phyloP scores from a whole-genome alignment of 2,888 invertebrate genomes.

The Archaeoteleia sp. region DNA sequence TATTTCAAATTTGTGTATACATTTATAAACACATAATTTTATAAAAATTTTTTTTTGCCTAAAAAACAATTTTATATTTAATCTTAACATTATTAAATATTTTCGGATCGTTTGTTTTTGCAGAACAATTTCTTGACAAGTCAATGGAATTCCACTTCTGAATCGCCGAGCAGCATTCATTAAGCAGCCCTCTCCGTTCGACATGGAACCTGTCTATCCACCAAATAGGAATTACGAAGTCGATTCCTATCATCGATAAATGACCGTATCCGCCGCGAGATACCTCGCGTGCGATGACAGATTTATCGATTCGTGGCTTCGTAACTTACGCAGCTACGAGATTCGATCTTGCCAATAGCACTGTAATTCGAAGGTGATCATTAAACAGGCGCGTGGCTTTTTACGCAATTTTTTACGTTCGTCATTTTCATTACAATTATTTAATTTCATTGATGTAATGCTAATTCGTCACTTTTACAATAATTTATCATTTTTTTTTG shows the following conservation, averaged over 20 bases:
- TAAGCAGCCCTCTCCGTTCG: slow-evolving; percentile 10
- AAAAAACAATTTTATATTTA: no score
- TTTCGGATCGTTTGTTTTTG: no score
- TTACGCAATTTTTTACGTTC: neutral
- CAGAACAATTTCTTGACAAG: slow-evolving; percentile 1
- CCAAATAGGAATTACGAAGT: slow-evolving; percentile 48
- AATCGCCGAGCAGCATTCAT: slow-evolving; percentile 18
- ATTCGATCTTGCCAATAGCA: slow-evolving; percentile 42
- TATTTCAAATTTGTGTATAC: no score
- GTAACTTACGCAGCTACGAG: slow-evolving; percentile 47
- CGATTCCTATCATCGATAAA: slow-evolving; percentile 53
- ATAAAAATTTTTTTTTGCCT: no score
- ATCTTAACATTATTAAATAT: no score
- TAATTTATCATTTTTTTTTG: neutral
- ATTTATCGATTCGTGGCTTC: slow-evolving; percentile 52
- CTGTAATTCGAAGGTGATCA: slow-evolving; percentile 43
- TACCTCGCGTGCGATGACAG: slow-evolving; percentile 52
- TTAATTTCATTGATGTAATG: no score
- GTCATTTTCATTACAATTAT: slow-evolving; percentile 11
- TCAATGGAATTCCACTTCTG: slow-evolving; percentile 9
- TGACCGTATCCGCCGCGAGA: slow-evolving; percentile 41
- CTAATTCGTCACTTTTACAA: no score
- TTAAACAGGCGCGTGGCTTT: slow-evolving; percentile 37
- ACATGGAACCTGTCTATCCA: slow-evolving; percentile 42
- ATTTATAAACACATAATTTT: no score